phyloP scores from a whole-genome alignment of 2,797 vertebrate species.

The Channa striata region DNA sequence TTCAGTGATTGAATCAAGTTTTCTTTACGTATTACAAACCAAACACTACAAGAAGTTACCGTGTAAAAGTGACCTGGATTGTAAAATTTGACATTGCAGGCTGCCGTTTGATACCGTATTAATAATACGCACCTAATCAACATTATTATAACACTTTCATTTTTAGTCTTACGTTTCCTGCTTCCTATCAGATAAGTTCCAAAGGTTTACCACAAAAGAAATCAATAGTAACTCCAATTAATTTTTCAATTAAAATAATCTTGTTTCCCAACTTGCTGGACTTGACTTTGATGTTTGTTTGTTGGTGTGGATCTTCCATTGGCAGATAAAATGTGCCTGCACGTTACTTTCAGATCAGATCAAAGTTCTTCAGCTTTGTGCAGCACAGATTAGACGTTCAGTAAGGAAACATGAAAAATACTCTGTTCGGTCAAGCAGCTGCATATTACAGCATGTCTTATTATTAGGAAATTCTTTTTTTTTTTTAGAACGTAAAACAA shows the following conservation, averaged over 20 bases:
- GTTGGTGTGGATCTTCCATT: slow-evolving; percentile 40
- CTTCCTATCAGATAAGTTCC: slow-evolving; percentile 45
- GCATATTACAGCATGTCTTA: slow-evolving; percentile 18
- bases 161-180: neutral
- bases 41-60: too few species aligned
- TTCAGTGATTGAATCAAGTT: neutral
- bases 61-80: neutral
- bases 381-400: slow-evolving; percentile 59
- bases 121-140: neutral
- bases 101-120: neutral
- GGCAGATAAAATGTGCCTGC: slow-evolving; percentile 48
- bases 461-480: slow-evolving; percentile 27
- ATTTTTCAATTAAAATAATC: slow-evolving; percentile 74
- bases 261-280: slow-evolving; percentile 45
- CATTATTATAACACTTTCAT: neutral
- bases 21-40: neutral
- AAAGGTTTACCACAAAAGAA: slow-evolving; percentile 56
- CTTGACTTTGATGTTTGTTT: slow-evolving; percentile 67
- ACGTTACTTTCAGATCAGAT: slow-evolving; percentile 61
- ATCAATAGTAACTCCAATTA: slow-evolving; percentile 65
- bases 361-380: slow-evolving; percentile 54
- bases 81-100: neutral
- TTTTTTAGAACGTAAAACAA: slow-evolving; percentile 36
- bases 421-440: slow-evolving; percentile 11
- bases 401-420: slow-evolving; percentile 32